These are phyloP conservation scores for Morone chrysops DNA, from an alignment of 2,113 vertebrate genomes.

Conservation along the genomic window DNA sequence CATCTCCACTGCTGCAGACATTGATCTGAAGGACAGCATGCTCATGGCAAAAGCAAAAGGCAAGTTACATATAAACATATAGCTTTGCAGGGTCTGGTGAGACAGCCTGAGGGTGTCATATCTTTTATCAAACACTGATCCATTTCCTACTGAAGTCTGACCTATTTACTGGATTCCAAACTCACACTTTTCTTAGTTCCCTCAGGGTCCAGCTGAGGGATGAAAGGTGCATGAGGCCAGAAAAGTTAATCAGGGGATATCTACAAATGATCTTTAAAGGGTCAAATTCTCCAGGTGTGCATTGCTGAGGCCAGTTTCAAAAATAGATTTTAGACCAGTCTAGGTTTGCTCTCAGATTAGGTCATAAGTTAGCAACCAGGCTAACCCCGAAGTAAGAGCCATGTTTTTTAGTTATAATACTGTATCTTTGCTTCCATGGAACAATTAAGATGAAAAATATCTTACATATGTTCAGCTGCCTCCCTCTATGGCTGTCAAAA, in stretches of 20 bases:
- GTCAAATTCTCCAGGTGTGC: not conserved
- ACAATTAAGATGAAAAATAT: too few relatives aligned
- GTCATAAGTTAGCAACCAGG: not conserved
- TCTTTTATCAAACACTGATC: conserved; percentile 55
- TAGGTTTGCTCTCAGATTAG: not conserved
- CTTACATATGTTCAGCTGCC: not conserved
- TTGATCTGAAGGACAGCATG: not conserved
- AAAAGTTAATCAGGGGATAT: not conserved
- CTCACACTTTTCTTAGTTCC: conserved; percentile 19
- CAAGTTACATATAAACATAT: too few relatives aligned
- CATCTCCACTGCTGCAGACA: conserved; percentile 19
- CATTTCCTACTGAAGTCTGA: conserved; percentile 64
- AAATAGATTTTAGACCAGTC: not conserved
- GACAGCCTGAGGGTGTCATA: conserved; percentile 39
- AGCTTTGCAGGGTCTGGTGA: conserved; percentile 37
- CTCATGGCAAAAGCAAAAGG: conserved; percentile 20
- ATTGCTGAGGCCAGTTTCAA: not conserved
- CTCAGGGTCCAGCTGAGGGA: conserved; percentile 15
- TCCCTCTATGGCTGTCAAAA: not conserved
- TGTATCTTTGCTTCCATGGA: not conserved
- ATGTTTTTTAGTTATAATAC: not conserved
- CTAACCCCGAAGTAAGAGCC: not conserved
- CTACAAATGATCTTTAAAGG: conserved; percentile 4
- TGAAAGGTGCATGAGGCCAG: conserved; percentile 9
- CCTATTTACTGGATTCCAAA: conserved; percentile 60